Percentiles rank a stretch among this genome's conserved stretches.
Conservation (phyloP, 1,140 invertebrate species). For the Drosophila aff. region DNA sequence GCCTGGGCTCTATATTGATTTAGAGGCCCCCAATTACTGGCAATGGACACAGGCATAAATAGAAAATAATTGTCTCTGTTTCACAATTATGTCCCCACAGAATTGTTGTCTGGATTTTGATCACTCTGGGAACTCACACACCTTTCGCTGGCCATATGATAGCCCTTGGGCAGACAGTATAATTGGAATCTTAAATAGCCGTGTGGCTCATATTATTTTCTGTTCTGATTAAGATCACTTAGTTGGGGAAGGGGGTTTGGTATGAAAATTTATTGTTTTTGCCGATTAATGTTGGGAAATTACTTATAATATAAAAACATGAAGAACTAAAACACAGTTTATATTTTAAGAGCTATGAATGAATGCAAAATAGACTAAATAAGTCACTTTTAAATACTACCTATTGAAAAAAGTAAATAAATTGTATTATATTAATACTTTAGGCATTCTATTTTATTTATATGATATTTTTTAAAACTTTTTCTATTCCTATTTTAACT, state of each 20-base stretch:
- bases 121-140: conserved; percentile 63
- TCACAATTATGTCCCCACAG: conserved; percentile 68
- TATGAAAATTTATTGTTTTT: background rate
- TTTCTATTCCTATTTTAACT: no score
- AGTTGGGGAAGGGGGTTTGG: background rate
- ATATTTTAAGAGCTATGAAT: no score
- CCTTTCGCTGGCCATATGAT: conserved; percentile 38
- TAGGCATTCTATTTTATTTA: no score
- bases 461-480: no score
- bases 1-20: conserved; percentile 24
- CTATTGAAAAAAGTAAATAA: no score
- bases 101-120: conserved; percentile 31
- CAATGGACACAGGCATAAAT: conserved; percentile 38
- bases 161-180: conserved; percentile 9
- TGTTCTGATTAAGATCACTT: conserved; percentile 8
- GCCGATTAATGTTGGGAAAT: background rate
- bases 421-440: no score
- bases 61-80: conserved; percentile 72
- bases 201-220: conserved; percentile 14
- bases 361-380: no score
- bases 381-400: no score
- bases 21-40: conserved; percentile 5
- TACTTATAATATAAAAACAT: no score
- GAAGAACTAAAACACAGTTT: no score
- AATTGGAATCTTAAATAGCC: conserved; percentile 30